Percentiles rank a stretch among this genome's conserved stretches.
These are phyloP conservation scores for Aporophyla lueneburgensis DNA, from an alignment of 2,888 invertebrate genomes.

Conservation along the genomic window DNA sequence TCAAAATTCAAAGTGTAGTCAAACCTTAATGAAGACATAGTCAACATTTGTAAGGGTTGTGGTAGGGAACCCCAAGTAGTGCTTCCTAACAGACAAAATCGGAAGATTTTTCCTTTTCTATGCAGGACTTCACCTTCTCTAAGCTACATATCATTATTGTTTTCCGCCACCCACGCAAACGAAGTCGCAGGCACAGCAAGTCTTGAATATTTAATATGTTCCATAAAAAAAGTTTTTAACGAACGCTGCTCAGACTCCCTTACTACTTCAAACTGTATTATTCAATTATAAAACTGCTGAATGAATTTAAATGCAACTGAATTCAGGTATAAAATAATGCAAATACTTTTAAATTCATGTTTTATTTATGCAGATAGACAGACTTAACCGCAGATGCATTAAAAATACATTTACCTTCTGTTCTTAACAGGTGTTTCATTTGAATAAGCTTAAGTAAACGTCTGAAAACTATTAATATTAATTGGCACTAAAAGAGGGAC, in stretches of 20 bases:
- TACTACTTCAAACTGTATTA: too few species aligned
- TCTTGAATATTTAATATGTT: conserved; percentile 29
- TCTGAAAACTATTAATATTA: conserved; percentile 1
- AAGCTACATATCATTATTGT: too few species aligned
- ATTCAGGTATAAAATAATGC: not conserved
- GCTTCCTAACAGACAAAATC: too few species aligned
- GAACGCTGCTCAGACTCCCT: not conserved
- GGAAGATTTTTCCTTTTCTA: too few species aligned
- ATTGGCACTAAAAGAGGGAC: not conserved
- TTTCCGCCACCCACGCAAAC: too few species aligned
- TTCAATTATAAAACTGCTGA: not conserved
- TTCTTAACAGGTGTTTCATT: not conserved
- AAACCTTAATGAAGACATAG: too few species aligned
- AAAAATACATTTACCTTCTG: not conserved
- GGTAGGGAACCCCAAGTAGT: too few species aligned
- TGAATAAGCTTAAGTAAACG: not conserved
- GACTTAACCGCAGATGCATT: not conserved
- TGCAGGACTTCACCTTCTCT: too few species aligned
- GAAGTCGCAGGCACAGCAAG: too few species aligned
- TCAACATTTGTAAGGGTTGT: too few species aligned
- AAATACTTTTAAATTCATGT: not conserved
- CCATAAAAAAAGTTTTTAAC: conserved; percentile 3
- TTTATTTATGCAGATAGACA: not conserved
- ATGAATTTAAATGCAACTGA: conserved; percentile 4
- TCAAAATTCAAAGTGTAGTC: too few species aligned